These are phyloP conservation scores for silkworm (Bombyx mori) DNA, from an alignment of 1,140 invertebrate species.

Conservation along the genomic window DNA sequence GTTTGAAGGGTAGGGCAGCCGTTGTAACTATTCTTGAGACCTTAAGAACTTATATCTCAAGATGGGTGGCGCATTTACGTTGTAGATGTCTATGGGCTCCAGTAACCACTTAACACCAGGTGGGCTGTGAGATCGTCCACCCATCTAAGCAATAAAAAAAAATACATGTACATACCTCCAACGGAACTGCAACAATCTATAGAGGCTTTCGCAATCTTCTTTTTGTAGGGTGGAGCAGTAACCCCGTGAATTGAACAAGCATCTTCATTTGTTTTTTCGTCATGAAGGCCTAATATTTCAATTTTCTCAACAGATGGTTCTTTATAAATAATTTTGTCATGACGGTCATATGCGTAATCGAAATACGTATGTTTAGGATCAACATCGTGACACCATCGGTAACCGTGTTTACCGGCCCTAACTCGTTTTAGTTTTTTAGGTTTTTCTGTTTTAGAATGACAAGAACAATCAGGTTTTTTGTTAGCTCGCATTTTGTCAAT, in stretches of 20 bases:
- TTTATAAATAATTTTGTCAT: conserved; percentile 44
- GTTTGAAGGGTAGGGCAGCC: no score
- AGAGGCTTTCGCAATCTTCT: conserved; percentile 37
- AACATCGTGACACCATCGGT: conserved; percentile 54
- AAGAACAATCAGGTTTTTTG: conserved; percentile 31
- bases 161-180: conserved; percentile 36
- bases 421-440: conserved; percentile 37
- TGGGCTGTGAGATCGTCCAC: no score
- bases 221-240: conserved; percentile 33
- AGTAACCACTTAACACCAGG: no score
- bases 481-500: conserved; percentile 18
- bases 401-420: conserved; percentile 50
- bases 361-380: conserved; percentile 58
- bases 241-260: conserved; percentile 25
- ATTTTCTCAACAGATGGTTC: conserved; percentile 32
- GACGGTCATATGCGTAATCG: conserved; percentile 45
- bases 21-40: no score
- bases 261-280: conserved; percentile 22
- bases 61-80: no score
- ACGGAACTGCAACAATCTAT: conserved; percentile 60
- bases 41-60: no score
- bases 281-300: conserved; percentile 46
- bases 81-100: no score
- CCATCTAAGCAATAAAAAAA: not conserved
- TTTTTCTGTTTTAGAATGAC: conserved; percentile 21